phyloP scores from a whole-genome alignment of 2,888 invertebrate genomes.

The Agrotis segetum region DNA sequence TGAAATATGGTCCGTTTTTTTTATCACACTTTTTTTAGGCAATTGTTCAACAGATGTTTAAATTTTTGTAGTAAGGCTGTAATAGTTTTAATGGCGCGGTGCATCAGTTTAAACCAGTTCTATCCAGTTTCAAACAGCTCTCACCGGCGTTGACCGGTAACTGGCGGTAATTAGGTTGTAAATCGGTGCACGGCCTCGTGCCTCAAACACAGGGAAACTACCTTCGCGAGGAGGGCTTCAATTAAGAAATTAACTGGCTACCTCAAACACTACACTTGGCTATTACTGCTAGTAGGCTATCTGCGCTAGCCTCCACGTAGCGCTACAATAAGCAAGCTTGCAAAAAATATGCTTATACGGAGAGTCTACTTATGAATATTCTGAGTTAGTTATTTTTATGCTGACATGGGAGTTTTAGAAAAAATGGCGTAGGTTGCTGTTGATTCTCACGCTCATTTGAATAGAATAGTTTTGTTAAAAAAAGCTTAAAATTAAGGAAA shows the following conservation, averaged over 20 bases:
- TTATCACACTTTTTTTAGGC: no score
- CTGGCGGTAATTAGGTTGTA: conserved; percentile 45
- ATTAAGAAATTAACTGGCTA: conserved; percentile 54
- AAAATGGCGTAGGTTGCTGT: conserved; percentile 1
- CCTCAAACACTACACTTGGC: conserved; percentile 31
- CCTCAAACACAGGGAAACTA: conserved; percentile 7
- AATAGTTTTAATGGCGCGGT: neutral
- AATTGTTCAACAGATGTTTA: no score
- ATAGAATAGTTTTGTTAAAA: conserved; percentile 5
- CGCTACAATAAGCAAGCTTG: conserved; percentile 27
- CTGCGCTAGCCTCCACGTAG: conserved; percentile 19
- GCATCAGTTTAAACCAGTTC: conserved; percentile 20
- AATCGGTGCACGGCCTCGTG: conserved; percentile 47
- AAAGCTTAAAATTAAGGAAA: neutral
- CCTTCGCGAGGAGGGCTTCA: conserved; percentile 32
- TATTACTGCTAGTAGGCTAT: conserved; percentile 29
- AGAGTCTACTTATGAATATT: conserved; percentile 55
- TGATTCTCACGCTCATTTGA: conserved; percentile 33
- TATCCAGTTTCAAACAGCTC: conserved; percentile 25
- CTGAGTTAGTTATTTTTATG: conserved; percentile 36
- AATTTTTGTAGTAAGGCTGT: no score
- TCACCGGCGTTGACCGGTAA: conserved; percentile 34
- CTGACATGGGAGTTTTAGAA: conserved; percentile 37
- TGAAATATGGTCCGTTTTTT: no score
- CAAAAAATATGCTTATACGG: conserved; percentile 33